Evolutionary conservation across 2,888 invertebrate genomes (phyloP).

Genomic region (Amitus sp.): DNA sequence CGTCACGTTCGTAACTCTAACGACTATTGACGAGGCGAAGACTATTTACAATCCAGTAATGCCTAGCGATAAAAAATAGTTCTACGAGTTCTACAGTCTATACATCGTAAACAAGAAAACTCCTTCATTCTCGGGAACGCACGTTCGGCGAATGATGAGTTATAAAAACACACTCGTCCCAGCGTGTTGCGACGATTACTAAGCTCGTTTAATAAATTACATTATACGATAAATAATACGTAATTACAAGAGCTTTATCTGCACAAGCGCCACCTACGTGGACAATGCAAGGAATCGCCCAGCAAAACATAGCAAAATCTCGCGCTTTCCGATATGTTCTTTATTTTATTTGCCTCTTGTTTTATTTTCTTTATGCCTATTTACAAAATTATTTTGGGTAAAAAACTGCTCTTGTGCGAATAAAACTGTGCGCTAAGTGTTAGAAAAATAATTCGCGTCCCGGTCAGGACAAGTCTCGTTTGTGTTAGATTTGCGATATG

Average conservation of each 20-base stretch:
- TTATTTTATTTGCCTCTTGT: no score
- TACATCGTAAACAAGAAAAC: slow-evolving; percentile 7
- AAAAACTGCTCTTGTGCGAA: not conserved
- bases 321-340: not conserved
- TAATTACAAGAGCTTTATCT: slow-evolving; percentile 9
- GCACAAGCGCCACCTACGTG: slow-evolving; percentile 3
- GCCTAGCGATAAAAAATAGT: slow-evolving; percentile 6
- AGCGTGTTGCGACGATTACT: not conserved
- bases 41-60: slow-evolving; percentile 13
- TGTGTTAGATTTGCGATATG: no score
- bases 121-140: slow-evolving; percentile 7
- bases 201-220: slow-evolving; percentile 3
- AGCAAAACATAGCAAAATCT: no score
- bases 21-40: slow-evolving; percentile 2
- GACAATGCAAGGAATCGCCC: not conserved
- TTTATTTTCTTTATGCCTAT: not conserved
- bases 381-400: not conserved
- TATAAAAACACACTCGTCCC: not conserved
- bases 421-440: not conserved
- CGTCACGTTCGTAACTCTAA: not conserved
- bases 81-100: slow-evolving; percentile 5
- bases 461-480: not conserved
- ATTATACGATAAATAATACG: slow-evolving; percentile 9
- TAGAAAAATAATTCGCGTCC: slow-evolving; percentile 3
- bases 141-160: not conserved